Evolutionary conservation across 2,113 vertebrate genomes (phyloP), one percentile per base, ranked within the genome.

Genomic region (Thermophis baileyi): DNA sequence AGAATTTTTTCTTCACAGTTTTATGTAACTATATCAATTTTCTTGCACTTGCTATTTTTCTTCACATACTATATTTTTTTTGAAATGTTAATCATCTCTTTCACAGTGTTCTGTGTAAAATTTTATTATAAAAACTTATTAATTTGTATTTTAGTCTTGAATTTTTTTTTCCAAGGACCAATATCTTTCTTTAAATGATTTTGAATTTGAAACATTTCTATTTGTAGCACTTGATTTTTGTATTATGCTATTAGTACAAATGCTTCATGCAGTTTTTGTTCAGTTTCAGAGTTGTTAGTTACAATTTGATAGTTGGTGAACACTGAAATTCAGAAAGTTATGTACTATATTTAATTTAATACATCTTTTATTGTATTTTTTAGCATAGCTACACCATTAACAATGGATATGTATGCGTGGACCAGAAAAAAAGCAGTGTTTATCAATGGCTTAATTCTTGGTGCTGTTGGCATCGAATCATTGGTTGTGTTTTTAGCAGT

Each of bases 351-450:
- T 47, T 25, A 89, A 46, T 50, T 87, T 54, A 74, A 86, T 7
- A 69, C 91, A 24, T 91, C 24, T 50, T 94, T 87, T 95, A 0
- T 95, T 92, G 95, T 87, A 92, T 55, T 0, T 87, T 94, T 89
- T 95, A 99, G 99, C 30, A 99, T 99, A 90, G 95, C 98, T 63
- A 99, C 99, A 27, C 99, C 99, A 1, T 27, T 99, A 93, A 98
- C 99, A 0, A 99, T 99, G 99, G 99, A 99, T 95, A 99, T 99
- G 99, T 99, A 99, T 88, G 98, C 99, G 27, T 99, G 99, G 99
- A 99, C 98, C 8, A 98, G 98, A 92, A 97, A 97, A 92, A 95
- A 99, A 94, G 99, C 99, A 0, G 99, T 99, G n/a, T 97, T 99
- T 18, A 99, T 99, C 95, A 98, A 98, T 47, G 99, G 99, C 92